Percentiles rank a stretch among this genome's conserved stretches.
phyloP scores from a whole-genome alignment of 2,113 vertebrate genomes.

The Sitta europaea region DNA sequence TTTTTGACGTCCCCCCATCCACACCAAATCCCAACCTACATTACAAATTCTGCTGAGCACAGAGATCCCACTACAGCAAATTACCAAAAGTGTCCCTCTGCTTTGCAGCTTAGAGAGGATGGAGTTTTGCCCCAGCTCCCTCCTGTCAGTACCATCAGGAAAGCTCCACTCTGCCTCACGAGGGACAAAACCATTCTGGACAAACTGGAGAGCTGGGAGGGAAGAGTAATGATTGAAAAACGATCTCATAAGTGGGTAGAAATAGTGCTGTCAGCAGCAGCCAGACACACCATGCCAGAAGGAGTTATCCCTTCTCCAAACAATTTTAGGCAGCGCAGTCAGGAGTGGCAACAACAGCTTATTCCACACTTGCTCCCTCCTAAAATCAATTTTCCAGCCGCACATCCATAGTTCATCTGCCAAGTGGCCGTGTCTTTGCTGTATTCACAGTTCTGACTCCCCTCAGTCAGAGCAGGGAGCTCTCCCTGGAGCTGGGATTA shows the following conservation, averaged over 20 bases:
- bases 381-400: neutral
- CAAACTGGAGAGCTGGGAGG: neutral
- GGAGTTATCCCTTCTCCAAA: neutral
- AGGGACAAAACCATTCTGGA: neutral
- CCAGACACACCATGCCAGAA: neutral
- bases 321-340: neutral
- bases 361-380: neutral
- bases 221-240: neutral
- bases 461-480: accelerated
- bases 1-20: accelerated
- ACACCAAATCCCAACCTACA: neutral
- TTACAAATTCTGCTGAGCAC: neutral
- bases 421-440: accelerated
- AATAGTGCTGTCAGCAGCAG: neutral
- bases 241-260: neutral
- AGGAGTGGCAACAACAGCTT: neutral
- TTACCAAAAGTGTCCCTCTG: neutral
- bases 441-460: neutral
- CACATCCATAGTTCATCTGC: neutral
- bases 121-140: neutral
- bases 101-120: neutral
- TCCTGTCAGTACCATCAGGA: neutral
- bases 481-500: neutral
- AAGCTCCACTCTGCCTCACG: neutral
- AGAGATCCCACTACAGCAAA: neutral